Base-by-base conservation (phyloP, 2,888 invertebrate genomes). In the Ptilodon capucinus region DNA sequence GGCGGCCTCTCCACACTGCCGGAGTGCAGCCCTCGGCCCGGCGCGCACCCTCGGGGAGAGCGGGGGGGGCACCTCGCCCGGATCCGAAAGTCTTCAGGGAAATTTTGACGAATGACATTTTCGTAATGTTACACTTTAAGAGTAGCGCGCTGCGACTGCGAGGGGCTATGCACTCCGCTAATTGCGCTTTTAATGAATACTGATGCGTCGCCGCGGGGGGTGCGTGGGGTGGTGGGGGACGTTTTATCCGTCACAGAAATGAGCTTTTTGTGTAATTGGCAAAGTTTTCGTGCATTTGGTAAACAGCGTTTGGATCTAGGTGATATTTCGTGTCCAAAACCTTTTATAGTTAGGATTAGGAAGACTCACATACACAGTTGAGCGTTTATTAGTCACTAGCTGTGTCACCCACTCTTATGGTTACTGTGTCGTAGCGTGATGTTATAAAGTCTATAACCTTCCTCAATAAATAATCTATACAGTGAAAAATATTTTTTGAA, bases 61-160 rank as follows among this genome's bases (percentile, higher is more conserved):
- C 47, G 43, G 39, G 42, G 44, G 43, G 45, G 41, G 46, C 42
- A 54, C 57, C 54, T 55, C 51, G 57, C 62, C 54, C 63, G 63
- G 57, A 59, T 54, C 60, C 71, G 53, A 48, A 66, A 68, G 69
- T 81, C 84, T 81, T 81, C 74, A 69, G 81, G 82, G 82, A 84
- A 82, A 83, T 81, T 81, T 81, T 83, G 84, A 84, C 82, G 84
- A 83, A 83, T 79, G 81, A 82, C 83, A 83, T 83, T 79, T 79
- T 74, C 78, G 79, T 77, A 79, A 80, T 74, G 80, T 78, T 74
- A 74, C 75, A 74, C 74, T 77, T 78, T 67, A 74, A 68, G 69
- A 71, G 68, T 54, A 71, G 56, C 64, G 61, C 66, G 54, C 51
- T 51, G 56, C 59, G 64, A 54, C 51, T 51, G 56, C 59, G 64